Base-by-base conservation (phyloP, 2,888 invertebrate genomes). In the Drosophila lacicola region DNA sequence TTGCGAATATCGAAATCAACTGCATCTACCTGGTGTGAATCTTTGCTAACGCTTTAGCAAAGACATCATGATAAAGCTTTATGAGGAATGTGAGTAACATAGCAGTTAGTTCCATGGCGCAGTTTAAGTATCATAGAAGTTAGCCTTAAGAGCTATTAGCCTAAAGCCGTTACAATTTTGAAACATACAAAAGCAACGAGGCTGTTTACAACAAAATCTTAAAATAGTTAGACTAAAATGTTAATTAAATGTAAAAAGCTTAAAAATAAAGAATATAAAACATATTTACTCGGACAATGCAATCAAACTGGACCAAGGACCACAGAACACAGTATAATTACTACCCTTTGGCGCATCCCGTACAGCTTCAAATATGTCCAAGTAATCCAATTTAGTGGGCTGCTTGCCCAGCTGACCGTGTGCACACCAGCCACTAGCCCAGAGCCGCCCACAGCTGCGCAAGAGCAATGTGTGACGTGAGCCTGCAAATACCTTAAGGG, bases 401-500 rank as follows among this genome's bases (percentile, higher is more conserved):
- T 58, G 78, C 3, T 42, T 51, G 6, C 83, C 96, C 47, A 98
- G 91, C 89, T 98, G 97, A 1, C 96, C 96, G 92, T 97, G 96
- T 83, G 95, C 95, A 92, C 97, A 97, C 94, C 95, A 96, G 13
- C 98, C 98, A 89, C 95, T 94, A 0, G 96, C 95, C 94, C 95
- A 96, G 13, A 97, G 88, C 37, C 94, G 92, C 14, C 95, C 94
- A 84, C 95, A 94, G 73, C 94, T 95, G 93, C 95, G 93, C 76
- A 95, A 88, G 56, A 95, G 93, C 70, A 96, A 93, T 1, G 97
- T 96, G 91, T 97, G 97, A 65, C 95, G 94, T 33, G 95, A 95
- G 3, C 98, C 98, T 93, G 97, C 96, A 53, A 94, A 94, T 41
- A 96, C 95, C 79, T 93, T 92, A 13, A 90, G 78, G 3, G 94